Evolutionary conservation across 2,797 vertebrate genomes (phyloP).

Genomic region (Betta splendens): DNA sequence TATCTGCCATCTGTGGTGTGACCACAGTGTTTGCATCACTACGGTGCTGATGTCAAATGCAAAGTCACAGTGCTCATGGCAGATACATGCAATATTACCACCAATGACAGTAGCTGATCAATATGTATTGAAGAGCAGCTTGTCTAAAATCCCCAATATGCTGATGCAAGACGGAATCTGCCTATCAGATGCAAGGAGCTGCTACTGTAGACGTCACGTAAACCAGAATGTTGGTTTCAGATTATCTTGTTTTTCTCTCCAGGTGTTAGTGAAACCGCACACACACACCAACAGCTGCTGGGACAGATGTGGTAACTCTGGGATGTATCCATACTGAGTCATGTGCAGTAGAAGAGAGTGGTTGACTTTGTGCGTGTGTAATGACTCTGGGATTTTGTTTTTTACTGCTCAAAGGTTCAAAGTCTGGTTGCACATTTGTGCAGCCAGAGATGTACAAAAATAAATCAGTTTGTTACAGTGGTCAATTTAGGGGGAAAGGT

Average conservation of each 20-base stretch:
- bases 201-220: slow-evolving; percentile 17
- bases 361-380: slow-evolving; percentile 58
- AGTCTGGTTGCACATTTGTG: slow-evolving; percentile 50
- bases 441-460: slow-evolving; percentile 30
- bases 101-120: slow-evolving; percentile 23
- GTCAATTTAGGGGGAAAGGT: slow-evolving; percentile 43
- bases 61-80: slow-evolving; percentile 25
- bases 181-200: slow-evolving; percentile 15
- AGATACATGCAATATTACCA: slow-evolving; percentile 16
- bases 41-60: slow-evolving; percentile 20
- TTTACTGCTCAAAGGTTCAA: slow-evolving; percentile 42
- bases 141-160: slow-evolving; percentile 45
- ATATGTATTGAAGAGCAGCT: slow-evolving; percentile 33
- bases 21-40: slow-evolving; percentile 31
- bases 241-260: slow-evolving; percentile 54
- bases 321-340: slow-evolving; percentile 63
- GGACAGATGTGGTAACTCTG: slow-evolving; percentile 71
- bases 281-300: slow-evolving; percentile 55
- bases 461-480: slow-evolving; percentile 26
- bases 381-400: slow-evolving; percentile 54
- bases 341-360: slow-evolving; percentile 59
- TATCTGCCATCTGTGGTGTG: slow-evolving; percentile 34
- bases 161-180: slow-evolving; percentile 33
- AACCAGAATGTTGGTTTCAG: slow-evolving; percentile 11
- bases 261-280: slow-evolving; percentile 56